These are phyloP conservation scores for Pantherophis alleghaniensis DNA, from an alignment of 2,797 vertebrate genomes.

Conservation along the genomic window DNA sequence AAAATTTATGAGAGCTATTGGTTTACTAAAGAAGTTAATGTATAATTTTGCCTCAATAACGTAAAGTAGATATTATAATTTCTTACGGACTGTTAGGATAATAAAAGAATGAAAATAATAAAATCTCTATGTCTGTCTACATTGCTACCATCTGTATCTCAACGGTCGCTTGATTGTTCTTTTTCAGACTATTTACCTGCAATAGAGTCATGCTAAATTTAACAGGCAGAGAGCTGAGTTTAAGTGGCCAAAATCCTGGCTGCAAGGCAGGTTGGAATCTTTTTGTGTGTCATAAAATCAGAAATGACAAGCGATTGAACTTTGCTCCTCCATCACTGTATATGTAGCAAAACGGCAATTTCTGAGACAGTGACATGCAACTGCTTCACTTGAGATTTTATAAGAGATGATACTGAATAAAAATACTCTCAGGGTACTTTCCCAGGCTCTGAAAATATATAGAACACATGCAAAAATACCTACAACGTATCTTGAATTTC, in stretches of 20 bases:
- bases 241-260: neutral
- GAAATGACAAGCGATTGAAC: conserved; percentile 3
- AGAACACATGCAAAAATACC: conserved; percentile 26
- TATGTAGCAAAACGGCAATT: conserved; percentile 12
- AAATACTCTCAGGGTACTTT: conserved; percentile 4
- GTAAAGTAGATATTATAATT: neutral
- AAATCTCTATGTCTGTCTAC: neutral
- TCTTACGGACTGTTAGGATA: neutral
- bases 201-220: neutral
- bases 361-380: conserved; percentile 24
- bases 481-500: conserved; percentile 32
- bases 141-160: neutral
- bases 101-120: conserved; percentile 2
- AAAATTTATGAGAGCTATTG: neutral
- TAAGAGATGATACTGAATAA: conserved; percentile 24
- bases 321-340: neutral
- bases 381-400: conserved; percentile 45
- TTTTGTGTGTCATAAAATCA: neutral
- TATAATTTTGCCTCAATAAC: neutral
- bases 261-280: neutral
- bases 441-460: conserved; percentile 34
- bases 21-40: neutral
- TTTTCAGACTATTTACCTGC: conserved; percentile 42
- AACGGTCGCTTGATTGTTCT: neutral
- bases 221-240: neutral